Base-by-base conservation (phyloP, 2,888 invertebrate species). In the Hylaea fasciaria region DNA sequence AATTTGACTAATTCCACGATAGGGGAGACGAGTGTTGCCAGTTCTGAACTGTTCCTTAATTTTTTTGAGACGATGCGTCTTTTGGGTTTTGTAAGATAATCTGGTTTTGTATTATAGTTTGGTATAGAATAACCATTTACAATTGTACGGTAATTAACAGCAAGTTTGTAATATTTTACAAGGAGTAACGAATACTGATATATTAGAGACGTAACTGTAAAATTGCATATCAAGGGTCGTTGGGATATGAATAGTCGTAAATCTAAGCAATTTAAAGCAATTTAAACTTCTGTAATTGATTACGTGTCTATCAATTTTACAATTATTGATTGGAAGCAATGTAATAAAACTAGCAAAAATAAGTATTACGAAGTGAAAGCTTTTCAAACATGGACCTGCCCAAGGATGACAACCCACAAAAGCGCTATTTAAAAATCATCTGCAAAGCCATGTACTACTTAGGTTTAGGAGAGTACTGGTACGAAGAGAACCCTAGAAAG, bases 401-500 rank as follows among this genome's bases (percentile, higher is more conserved):
- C 22, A 39, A 58, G 7, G 39, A 3, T 13, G 49, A 32, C 14
- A 72, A 84, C 16, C 80, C 82, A 0, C 81, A 83, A 62, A 85
- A 84, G 49, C 67, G 77, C 48, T 82, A 69, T 52, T 57, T 81
- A 10, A 82, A 81, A 68, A 35, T 60, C 9, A 68, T 86, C 17
- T 84, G 82, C 62, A 66, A 60, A 41, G 16, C 68, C 2, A 66
- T 85, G 2, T 83, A 74, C 65, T 78, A 71, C 16, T 60, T 81
- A 1, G 86, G 85, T 0, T 59, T 81, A 28, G 83, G 83, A 0
- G 72, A 80, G 9, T 77, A 73, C 47, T 85, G 85, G 86, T 83
- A 82, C 53, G 82, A 82, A 59, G 61, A 69, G 16, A 51, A 39
- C 4, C 28, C 22, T 11, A 46, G 37, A 28, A 55, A 12, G 0